Base-by-base conservation (phyloP, 2,113 vertebrate species). In the Mustela lutreola region DNA sequence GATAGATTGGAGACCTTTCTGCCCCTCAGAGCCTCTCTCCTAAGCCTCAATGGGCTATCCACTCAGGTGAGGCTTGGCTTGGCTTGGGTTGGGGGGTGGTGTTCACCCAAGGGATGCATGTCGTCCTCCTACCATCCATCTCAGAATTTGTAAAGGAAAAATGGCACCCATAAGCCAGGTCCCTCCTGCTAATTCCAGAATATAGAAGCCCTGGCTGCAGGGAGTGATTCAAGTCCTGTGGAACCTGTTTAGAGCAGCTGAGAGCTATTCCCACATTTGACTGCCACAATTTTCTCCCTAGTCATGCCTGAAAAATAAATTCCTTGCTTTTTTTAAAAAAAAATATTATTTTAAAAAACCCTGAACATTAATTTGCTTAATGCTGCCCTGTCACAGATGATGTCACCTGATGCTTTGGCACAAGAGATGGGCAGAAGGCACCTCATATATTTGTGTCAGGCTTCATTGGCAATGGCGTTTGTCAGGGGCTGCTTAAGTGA, bases 361-460 rank as follows among this genome's bases (percentile, higher is more conserved):
- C 90, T 75, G 60, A 95, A 79, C 98, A 98, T 98, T 98, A 98
- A 98, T 99, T 99, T 98, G 65, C 91, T 98, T 98, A 98, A 98
- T 97, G 98, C 89, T 71, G 71, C 87, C 80, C 97, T 98, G 97
- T 96, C 93, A 83, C 93, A 95, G 97, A 93, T 97, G 98, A 96
- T 98, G 85, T 98, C 21, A 62, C 95, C 94, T 87, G 82, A 97
- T 89, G 76, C 95, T 28, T 93, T 98, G 98, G 98, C 98, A 97
- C 94, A 11, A 91, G 91, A 11, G 90, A 62, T 87, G 97, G 93
- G 94, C 97, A 97, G 95, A 92, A 98, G 91, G 86, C n/a, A 31
- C 80, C 98, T 99, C 98, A 98, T 99, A 95, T 88, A 96, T 99
- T 97, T 97, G 97, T 0, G 98, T 98, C 98, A 98, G 93, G 75